These are phyloP conservation scores for Limnephilus lunatus DNA, from an alignment of 2,888 invertebrate species.

Conservation along the genomic window DNA sequence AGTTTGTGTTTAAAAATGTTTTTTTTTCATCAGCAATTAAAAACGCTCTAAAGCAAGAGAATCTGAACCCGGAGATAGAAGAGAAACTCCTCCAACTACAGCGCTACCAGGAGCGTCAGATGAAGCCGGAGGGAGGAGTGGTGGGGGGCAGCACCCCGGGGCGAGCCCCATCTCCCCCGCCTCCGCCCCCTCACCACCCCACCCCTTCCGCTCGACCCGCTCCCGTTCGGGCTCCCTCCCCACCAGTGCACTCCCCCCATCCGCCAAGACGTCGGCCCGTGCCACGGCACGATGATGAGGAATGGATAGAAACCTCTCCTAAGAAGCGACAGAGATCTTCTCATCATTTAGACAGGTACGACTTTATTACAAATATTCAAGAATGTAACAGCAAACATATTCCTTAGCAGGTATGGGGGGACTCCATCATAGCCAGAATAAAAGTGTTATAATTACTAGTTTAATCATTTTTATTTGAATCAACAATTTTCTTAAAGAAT, in stretches of 20 bases:
- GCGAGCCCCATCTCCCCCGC: constrained; percentile 67
- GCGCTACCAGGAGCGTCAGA: constrained; percentile 88
- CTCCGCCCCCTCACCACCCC: constrained; percentile 64
- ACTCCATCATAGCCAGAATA: too few species aligned
- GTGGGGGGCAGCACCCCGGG: constrained; percentile 69
- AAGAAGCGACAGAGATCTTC: constrained; percentile 61
- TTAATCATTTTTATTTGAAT: too few species aligned
- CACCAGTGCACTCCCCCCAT: constrained; percentile 57
- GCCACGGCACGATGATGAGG: constrained; percentile 71
- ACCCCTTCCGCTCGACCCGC: constrained; percentile 68
- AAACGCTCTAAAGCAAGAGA: constrained; percentile 94
- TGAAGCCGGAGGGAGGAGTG: constrained; percentile 78
- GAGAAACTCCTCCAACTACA: constrained; percentile 93
- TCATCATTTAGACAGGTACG: constrained; percentile 61
- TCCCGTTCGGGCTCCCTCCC: constrained; percentile 67
- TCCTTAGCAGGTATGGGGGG: too few species aligned
- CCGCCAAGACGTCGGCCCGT: constrained; percentile 63
- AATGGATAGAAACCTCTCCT: constrained; percentile 74
- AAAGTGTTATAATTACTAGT: too few species aligned
- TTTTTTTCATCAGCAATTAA: constrained; percentile 84
- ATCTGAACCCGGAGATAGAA: constrained; percentile 93
- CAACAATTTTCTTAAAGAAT: too few species aligned
- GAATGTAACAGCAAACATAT: background rate
- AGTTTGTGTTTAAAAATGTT: background rate
- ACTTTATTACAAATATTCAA: background rate